Base-by-base conservation (phyloP, 1,140 invertebrate species). In the Drosophila serrata region DNA sequence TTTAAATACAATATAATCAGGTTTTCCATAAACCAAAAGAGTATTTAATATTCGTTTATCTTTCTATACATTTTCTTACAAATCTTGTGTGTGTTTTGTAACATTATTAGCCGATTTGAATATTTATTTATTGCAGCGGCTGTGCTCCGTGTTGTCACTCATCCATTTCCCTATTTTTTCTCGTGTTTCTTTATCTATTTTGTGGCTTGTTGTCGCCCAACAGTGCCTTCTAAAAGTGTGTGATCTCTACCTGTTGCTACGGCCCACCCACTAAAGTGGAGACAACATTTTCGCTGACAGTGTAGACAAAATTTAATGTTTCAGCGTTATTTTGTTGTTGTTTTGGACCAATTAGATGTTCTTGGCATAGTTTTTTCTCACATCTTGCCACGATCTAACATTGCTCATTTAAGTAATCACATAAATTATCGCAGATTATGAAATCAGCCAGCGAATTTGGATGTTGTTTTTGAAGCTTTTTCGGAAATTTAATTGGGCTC, bases 351-450 rank as follows among this genome's bases (percentile, higher is more conserved):
- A 88, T 87, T 88, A 88, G 59, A 80, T 82, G 80, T 87, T 87
- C 84, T 87, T 87, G 84, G 82, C 82, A 88, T 88, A 88, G 82
- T 88, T 87, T 86, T 82, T 77, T 77, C 63, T 45, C 37, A 24
- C 51, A 58, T 81, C 73, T 81, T 49, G 51, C 51, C 35, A 19
- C 55, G 53, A 76, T 76, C 74, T 57, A 81, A 85, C 82, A 79
- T 82, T 79, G 79, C 76, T 87, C 84, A 87, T 87, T 82, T 82
- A 87, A 87, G 82, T 87, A 88, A 87, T 88, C 84, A 80, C 63
- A 87, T 87, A 87, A 87, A 87, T 87, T 88, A 87, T 87, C 67
- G 29, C 48, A 48, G 72, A 82, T 87, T 87, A 65, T 65, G 82
- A 88, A 87, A 87, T 74, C 76, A 65, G 45, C 45, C 78, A 57